A percentile compares a stretch with the other conserved stretches of the same genome.
phyloP scores from a whole-genome alignment of 2,888 invertebrate genomes.

The Gymnocheta viridis region DNA sequence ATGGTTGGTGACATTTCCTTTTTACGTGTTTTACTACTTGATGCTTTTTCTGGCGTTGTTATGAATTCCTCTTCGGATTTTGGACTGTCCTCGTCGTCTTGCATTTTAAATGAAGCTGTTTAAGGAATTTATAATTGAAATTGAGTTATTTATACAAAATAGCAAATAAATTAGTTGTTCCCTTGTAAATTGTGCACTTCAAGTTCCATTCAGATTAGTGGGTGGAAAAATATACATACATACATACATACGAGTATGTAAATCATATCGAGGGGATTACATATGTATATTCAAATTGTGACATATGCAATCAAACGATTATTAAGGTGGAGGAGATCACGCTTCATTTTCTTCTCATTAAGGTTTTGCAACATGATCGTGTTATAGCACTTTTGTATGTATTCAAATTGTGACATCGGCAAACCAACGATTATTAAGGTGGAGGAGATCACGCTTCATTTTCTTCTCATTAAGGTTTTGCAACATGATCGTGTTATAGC shows the following conservation, averaged over 20 bases:
- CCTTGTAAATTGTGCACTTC: slow-evolving; percentile 31
- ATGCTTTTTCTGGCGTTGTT: neutral
- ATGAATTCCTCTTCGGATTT: slow-evolving; percentile 29
- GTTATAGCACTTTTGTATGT: too few species aligned
- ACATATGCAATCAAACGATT: too few species aligned
- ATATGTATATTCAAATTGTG: too few species aligned
- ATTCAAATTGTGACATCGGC: too few species aligned
- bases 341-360: too few species aligned
- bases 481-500: too few species aligned
- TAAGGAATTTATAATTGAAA: neutral
- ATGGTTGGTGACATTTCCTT: slow-evolving; percentile 65
- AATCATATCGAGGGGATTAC: too few species aligned
- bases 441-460: too few species aligned
- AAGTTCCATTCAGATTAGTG: neutral
- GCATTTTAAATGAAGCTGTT: slow-evolving; percentile 40
- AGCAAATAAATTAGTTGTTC: neutral
- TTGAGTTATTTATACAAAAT: neutral
- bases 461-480: too few species aligned
- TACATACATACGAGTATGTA: neutral
- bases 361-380: too few species aligned
- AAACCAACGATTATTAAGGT: too few species aligned
- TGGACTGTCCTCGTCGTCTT: slow-evolving; percentile 61
- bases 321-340: too few species aligned
- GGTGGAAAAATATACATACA: neutral
- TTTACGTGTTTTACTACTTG: slow-evolving; percentile 44